Evolutionary conservation across 1,140 invertebrate genomes (phyloP), one percentile per base, ranked within the genome.

Genomic region (Aporrectodea caliginosa): DNA sequence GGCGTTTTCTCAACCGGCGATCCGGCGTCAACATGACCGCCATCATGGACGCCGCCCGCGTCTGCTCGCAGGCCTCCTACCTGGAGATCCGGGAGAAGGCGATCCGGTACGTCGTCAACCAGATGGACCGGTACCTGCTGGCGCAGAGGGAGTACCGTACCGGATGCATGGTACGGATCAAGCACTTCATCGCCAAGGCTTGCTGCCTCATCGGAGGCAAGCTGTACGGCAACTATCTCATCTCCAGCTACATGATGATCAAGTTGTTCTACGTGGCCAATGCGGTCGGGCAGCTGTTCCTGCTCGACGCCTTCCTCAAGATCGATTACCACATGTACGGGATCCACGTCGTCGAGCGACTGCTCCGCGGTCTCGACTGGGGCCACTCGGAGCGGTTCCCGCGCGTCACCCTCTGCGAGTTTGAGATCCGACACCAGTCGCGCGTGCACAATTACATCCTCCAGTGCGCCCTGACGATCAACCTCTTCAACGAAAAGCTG

Each of bases 321-420:
- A 85, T 86, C 35, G 87, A 89, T 79, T 90, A 88, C 80, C 85
- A 87, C 58, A 84, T 89, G 74, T 90, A 89, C 84, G 90, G 90
- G 32, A 82, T 88, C 14, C 87, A 89, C 80, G 88, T 90, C 32
- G 69, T 90, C 0, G 74, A 83, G 29, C 86, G 89, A 78, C 80
- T 90, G 12, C 82, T 85, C 22, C 83, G 83, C 70, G 88, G 89
- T 73, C 77, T 83, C n/a, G 85, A 87, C 75, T 90, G 89, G 87
- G 83, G 84, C 30, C 74, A 86, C 84, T 76, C 84, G 81, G 88
- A 83, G 80, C 87, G 83, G 83, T 89, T 89, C 82, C 89, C 89
- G 16, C 83, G 88, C n/a, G 86, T 90, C n/a, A 90, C 89, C 0
- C 83, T 90, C 72, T 90, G 89, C 76, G 89, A 90, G 80, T 90